Base-by-base conservation (phyloP, 1,140 invertebrate genomes). In the Lucilia sericata region DNA sequence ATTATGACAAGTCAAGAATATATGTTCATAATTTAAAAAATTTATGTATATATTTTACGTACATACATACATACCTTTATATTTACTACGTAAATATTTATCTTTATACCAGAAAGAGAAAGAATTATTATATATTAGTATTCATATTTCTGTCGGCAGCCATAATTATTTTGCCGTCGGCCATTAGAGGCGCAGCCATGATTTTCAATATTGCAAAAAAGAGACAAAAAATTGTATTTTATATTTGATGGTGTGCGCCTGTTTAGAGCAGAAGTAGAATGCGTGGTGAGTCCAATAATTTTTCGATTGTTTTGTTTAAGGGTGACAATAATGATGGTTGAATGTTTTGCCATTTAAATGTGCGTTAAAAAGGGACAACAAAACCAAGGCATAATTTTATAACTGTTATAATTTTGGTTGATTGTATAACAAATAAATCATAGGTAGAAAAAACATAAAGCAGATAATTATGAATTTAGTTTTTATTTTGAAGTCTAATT, bases 111-210 rank as follows among this genome's bases (percentile, higher is more conserved):
- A 42, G 42, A 42, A 42, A 42, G 42, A 42, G 42, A 42, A 8
- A 7, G 5, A 42, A 42, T 42, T 7, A 8, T 42, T 1, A 2
- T 42, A 0, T 42, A 8, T 42, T 42, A 42, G 0, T 42, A 42
- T 42, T 42, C 42, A 55, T n/a, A 55, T 55, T 55, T 55, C 13
- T 42, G 5, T 42, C 13, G n/a, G 65, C n/a, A 21, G 9, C 19
- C 65, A 70, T 21, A 70, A 70, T 21, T 70, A 25, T 70, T 19
- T 19, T 70, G 19, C 65, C 65, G 65, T 70, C 65, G 65, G 65
- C 65, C 65, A 70, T 70, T 70, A 25, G 5, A 21, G n/a, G 13
- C 55, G 13, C 65, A 25, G 65, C 65, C 65, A 70, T 70, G 19
- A 9, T 21, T 70, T 30, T 60, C 13, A 21, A 21, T 25, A 25